Conservation (phyloP, 1,140 invertebrate species). For the Arion vulgaris region DNA sequence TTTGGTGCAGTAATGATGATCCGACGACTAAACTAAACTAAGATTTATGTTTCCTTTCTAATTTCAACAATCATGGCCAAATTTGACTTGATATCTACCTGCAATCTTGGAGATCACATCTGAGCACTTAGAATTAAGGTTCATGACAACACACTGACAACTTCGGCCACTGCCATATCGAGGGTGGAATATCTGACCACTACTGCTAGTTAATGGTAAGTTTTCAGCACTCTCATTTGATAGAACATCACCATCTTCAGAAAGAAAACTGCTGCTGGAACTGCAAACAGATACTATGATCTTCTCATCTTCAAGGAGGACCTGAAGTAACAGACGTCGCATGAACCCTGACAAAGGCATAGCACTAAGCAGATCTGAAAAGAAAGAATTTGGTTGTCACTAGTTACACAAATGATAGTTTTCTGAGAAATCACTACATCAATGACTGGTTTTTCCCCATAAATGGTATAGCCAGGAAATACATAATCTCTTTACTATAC, state of each 20-base stretch:
- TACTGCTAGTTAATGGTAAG: slow-evolving; percentile 10
- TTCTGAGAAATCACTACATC: too few relatives aligned
- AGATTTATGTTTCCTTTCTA: too few relatives aligned
- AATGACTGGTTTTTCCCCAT: too few relatives aligned
- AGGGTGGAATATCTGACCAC: slow-evolving; percentile 63
- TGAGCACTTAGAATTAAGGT: slow-evolving; percentile 81
- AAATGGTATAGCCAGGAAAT: too few relatives aligned
- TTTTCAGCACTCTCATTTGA: not conserved
- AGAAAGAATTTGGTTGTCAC: not conserved
- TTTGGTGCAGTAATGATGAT: too few relatives aligned
- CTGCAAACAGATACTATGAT: slow-evolving; percentile 76
- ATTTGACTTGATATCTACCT: slow-evolving; percentile 74
- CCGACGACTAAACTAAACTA: too few relatives aligned
- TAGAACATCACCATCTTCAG: slow-evolving; percentile 12
- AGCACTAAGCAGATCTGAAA: slow-evolving; percentile 42
- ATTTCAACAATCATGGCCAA: too few relatives aligned
- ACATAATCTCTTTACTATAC: too few relatives aligned
- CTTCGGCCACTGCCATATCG: slow-evolving; percentile 75
- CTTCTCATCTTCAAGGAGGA: slow-evolving; percentile 89
- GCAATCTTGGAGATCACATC: slow-evolving; percentile 77
- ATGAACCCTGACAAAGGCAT: slow-evolving; percentile 87
- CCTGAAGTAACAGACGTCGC: slow-evolving; percentile 85
- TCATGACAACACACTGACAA: slow-evolving; percentile 81
- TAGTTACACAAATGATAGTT: too few relatives aligned
- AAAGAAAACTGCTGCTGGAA: slow-evolving; percentile 21